Evolutionary conservation across 2,888 invertebrate species (phyloP).

Genomic region (Thera britannica): DNA sequence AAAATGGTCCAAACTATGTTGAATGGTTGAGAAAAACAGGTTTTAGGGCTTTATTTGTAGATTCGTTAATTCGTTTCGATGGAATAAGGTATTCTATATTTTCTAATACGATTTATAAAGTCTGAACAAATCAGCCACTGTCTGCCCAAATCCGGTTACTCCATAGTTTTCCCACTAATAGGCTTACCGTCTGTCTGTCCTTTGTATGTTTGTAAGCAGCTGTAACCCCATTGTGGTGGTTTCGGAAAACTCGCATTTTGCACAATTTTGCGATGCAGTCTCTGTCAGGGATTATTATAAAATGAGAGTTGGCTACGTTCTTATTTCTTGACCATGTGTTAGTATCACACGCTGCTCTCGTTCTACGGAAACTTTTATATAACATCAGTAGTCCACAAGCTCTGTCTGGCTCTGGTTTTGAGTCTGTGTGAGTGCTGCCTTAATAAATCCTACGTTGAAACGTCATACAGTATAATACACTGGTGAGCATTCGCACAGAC

Average conservation of each 20-base stretch:
- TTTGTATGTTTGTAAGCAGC: slow-evolving; percentile 9
- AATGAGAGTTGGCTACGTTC: neutral
- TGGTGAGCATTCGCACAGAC: too few species aligned
- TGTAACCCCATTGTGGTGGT: slow-evolving; percentile 25
- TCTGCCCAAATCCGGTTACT: slow-evolving; percentile 7
- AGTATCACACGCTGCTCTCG: neutral
- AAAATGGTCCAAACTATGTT: too few species aligned
- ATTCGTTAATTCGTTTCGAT: too few species aligned
- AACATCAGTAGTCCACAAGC: too few species aligned
- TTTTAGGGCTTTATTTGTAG: too few species aligned
- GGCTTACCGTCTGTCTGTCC: slow-evolving; percentile 29
- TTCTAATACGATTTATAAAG: neutral
- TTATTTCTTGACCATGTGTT: neutral
- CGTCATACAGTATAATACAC: too few species aligned
- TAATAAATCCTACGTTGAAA: too few species aligned
- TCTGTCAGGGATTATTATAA: slow-evolving; percentile 22
- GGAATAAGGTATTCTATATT: too few species aligned
- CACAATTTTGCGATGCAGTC: slow-evolving; percentile 45
- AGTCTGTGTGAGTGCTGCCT: too few species aligned
- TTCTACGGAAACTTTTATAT: neutral
- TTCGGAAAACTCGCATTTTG: slow-evolving; percentile 51
- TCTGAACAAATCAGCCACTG: neutral
- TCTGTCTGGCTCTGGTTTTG: too few species aligned
- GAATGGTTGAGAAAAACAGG: too few species aligned
- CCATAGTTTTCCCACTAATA: slow-evolving; percentile 24